Base-by-base conservation (phyloP, 2,888 invertebrate genomes). In the Cordilura impudica region DNA sequence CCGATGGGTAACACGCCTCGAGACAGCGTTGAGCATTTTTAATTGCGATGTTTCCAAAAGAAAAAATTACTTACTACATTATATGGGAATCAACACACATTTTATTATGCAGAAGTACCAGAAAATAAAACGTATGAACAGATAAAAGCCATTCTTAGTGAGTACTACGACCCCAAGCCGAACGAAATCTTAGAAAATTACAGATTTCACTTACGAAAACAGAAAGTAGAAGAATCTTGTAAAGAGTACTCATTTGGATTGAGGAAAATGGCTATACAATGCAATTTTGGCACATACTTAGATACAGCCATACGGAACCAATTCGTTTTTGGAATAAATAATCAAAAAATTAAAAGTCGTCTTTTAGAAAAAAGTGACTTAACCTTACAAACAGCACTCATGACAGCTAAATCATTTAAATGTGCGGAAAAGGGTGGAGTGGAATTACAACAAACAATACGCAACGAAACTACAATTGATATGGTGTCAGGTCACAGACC, bases 241-340 rank as follows among this genome's bases (percentile, higher is more conserved):
- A 77, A 81, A 26, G 83, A 83, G 47, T 85, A 74, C 58, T 39
- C 81, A 8, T 66, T 82, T 18, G 82, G 81, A 5, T 76, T 84
- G 45, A 81, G 83, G 35, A 81, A 79, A 58, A 63, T 84, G 10
- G 61, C 80, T 1, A 58, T 76, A 26, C 35, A 70, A 45, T 85
- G 84, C 67, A 31, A 54, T 83, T 85, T 84, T 71, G 82, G 82
- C 18, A 54, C 47, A 16, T 85, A 82, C 63, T 80, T 85, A 66
- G 82, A 83, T 10, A 84, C 82, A 23, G 84, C 78, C 23, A 51
- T 85, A 60, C 47, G 84, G 29, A 85, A 85, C 67, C 83, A 84
- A 76, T 84, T 85, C 58, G 82, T 84, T 35, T 84, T 84, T 77
- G 84, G 84, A 2, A n/a, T n/a, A n/a, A n/a, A n/a, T 54, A 83